Base-by-base conservation (phyloP, 2,888 invertebrate genomes). In the Ormyrus nitidulus region DNA sequence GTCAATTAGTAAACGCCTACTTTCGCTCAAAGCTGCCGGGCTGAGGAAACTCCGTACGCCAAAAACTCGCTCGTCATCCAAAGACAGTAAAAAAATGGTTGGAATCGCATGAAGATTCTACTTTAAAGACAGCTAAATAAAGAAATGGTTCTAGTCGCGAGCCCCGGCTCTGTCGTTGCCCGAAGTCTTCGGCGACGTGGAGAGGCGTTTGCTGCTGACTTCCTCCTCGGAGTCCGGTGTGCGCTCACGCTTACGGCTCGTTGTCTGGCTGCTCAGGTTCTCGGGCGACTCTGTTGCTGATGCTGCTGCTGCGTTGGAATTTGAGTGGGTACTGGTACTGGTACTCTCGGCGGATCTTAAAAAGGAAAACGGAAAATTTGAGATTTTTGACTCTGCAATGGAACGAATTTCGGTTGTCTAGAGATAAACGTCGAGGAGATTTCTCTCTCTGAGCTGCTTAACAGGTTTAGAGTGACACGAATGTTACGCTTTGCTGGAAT, bases 211-310 rank as follows among this genome's bases (percentile, higher is more conserved):
- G 34, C 53, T 51, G 53, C 61, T 53, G 61, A 9, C 10, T 51
- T 73, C 70, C 34, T 70, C 83, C 81, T 88, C 85, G 53, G 78
- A 72, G 51, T 85, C 86, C 8, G 87, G 87, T 64, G 86, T 87
- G 77, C 84, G 88, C 76, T 88, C 87, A 46, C 89, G 88, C 84
- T 89, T 89, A 69, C 88, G 85, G 56, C 82, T 86, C 34, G 84
- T 82, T 9, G 82, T 70, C 19, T 19, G 19, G 19, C 19, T 19
- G 58, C 84, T 80, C 51, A 54, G 74, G 13, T 13, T 56, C 54
- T 76, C 64, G 6, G 81, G 65, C 9, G 62, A 51, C 53, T n/a
- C 68, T 53, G 75, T 56, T 0, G 70, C 54, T n/a, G 44, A 82
- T 68, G 56, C 44, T 51, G 13, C 54, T 11, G 66, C 6, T 6